These are phyloP conservation scores for Rhingia campestris DNA, from an alignment of 2,888 invertebrate species.

Conservation along the genomic window DNA sequence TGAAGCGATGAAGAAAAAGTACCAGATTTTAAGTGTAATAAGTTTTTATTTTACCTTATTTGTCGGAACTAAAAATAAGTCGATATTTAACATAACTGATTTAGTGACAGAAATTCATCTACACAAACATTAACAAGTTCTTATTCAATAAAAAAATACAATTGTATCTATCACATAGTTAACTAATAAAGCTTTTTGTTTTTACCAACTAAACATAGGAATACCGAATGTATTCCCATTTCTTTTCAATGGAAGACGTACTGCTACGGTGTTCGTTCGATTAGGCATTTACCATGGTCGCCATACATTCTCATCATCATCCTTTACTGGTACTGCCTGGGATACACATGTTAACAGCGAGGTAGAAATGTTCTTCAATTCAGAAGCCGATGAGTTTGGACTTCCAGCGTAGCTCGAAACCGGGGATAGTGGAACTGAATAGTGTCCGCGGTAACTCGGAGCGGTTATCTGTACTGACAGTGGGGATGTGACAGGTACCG, in stretches of 20 bases:
- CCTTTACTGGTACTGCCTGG: conserved; percentile 54
- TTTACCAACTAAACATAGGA: conserved; percentile 32
- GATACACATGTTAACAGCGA: conserved; percentile 77
- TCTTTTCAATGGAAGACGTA: conserved; percentile 55
- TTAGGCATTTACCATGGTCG: conserved; percentile 79
- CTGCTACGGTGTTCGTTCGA: conserved; percentile 2
- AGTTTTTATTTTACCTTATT: neutral
- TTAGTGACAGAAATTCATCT: conserved; percentile 20
- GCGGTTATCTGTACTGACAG: conserved; percentile 79
- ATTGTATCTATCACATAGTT: conserved; percentile 61
- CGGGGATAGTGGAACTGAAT: conserved; percentile 81
- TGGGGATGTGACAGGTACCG: conserved; percentile 79
- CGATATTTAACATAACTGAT: conserved; percentile 43
- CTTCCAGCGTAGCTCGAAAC: conserved; percentile 81
- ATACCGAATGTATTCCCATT: conserved; percentile 7
- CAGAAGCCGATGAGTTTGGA: conserved; percentile 79
- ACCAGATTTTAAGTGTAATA: neutral
- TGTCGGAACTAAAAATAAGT: conserved; percentile 1
- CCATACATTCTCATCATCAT: conserved; percentile 79
- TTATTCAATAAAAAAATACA: conserved; percentile 54
- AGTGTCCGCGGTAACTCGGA: conserved; percentile 76
- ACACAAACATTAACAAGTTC: conserved; percentile 52
- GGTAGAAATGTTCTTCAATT: conserved; percentile 75
- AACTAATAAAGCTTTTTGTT: conserved; percentile 56
- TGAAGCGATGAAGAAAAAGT: neutral